phyloP scores from a whole-genome alignment of 2,797 vertebrate species.

The Danio aesculapii region DNA sequence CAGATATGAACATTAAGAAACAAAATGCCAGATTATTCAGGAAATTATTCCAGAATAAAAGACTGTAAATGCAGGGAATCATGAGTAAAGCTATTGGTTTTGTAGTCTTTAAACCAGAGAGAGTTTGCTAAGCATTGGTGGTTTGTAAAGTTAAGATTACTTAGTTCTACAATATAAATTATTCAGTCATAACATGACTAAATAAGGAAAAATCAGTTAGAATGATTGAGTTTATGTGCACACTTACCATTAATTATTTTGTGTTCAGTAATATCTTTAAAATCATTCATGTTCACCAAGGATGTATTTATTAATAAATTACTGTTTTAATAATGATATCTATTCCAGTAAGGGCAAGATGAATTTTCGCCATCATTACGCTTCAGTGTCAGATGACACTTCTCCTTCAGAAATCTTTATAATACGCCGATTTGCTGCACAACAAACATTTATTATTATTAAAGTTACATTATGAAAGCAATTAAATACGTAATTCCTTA shows the following conservation, averaged over 20 bases:
- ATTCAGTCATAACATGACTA: neutral
- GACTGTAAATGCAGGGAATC: neutral
- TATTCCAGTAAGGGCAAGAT: too few species aligned
- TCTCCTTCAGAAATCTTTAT: neutral
- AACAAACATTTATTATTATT: too few species aligned
- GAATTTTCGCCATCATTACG: too few species aligned
- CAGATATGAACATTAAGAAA: conserved; percentile 19
- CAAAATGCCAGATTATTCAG: conserved; percentile 33
- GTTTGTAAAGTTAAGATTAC: neutral
- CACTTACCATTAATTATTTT: neutral
- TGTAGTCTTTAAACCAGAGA: neutral
- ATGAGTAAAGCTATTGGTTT: neutral
- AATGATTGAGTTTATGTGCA: neutral
- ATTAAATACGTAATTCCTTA: neutral
- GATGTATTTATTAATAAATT: neutral
- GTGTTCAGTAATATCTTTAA: neutral
- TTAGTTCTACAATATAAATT: neutral
- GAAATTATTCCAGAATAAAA: conserved; percentile 40
- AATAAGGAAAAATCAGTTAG: neutral
- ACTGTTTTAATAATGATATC: too few species aligned
- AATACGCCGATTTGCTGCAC: neutral
- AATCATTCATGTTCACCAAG: neutral
- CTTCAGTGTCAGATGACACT: neutral
- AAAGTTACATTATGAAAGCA: too few species aligned
- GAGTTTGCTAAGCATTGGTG: neutral